These are phyloP conservation scores for Drosophila kambysellisi DNA, from an alignment of 2,888 invertebrate genomes.

Conservation along the genomic window DNA sequence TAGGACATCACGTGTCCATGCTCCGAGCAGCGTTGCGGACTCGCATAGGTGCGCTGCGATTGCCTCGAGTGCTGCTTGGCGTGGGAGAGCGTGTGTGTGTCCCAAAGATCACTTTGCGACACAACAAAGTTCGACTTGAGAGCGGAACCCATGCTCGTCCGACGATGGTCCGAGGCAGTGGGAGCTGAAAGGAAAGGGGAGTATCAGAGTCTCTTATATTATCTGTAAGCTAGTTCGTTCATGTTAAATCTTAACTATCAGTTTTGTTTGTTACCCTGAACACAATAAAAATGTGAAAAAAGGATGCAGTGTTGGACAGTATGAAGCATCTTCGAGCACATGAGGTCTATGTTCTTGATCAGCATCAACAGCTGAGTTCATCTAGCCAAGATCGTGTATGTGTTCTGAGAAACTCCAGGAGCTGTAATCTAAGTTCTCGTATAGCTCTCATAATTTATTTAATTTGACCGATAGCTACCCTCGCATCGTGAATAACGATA, in stretches of 20 bases:
- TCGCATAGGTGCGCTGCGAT: constrained; percentile 84
- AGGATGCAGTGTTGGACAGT: too few relatives aligned
- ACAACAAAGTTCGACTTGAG: constrained; percentile 87
- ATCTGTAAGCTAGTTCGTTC: not conserved
- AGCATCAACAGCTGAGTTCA: too few relatives aligned
- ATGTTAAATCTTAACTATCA: not conserved
- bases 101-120: constrained; percentile 89
- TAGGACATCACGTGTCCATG: constrained; percentile 83
- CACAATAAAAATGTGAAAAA: too few relatives aligned
- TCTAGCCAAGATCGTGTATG: too few relatives aligned
- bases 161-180: constrained; percentile 81
- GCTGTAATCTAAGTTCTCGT: too few relatives aligned
- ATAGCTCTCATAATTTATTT: too few relatives aligned
- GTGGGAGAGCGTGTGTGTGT: constrained; percentile 88
- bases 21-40: constrained; percentile 84
- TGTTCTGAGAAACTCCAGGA: too few relatives aligned
- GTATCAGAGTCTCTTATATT: not conserved
- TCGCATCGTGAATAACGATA: too few relatives aligned
- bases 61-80: constrained; percentile 85
- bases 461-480: too few relatives aligned
- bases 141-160: constrained; percentile 83
- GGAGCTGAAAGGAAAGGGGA: constrained; percentile 62
- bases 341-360: too few relatives aligned
- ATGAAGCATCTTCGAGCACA: too few relatives aligned
- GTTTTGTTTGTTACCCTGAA: not conserved